phyloP scores from a whole-genome alignment of 2,888 invertebrate genomes.

The Chloroclystis v-ata region DNA sequence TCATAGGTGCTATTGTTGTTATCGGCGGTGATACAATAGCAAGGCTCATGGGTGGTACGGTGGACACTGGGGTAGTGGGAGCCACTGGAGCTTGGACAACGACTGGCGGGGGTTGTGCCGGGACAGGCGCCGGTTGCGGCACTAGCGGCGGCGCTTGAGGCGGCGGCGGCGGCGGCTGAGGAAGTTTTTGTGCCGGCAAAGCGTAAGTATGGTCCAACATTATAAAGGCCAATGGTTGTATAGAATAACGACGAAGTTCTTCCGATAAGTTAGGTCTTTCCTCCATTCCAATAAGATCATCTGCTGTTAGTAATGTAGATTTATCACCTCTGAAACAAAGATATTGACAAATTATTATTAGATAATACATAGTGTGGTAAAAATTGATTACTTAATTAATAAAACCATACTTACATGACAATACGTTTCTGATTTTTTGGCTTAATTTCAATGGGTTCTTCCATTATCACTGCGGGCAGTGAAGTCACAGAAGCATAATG shows the following conservation, averaged over 20 bases:
- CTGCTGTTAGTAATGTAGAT: conserved; percentile 66
- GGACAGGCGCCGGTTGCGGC: conserved; percentile 20
- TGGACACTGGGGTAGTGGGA: conserved; percentile 36
- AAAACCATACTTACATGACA: conserved; percentile 69
- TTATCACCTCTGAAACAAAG: conserved; percentile 68
- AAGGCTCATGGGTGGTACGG: conserved; percentile 39
- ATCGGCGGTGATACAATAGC: conserved; percentile 45
- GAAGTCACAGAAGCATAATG: conserved; percentile 38
- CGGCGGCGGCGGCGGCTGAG: conserved; percentile 40
- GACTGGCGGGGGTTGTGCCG: conserved; percentile 3
- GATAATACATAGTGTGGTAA: too few species aligned
- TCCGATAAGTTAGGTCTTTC: conserved; percentile 70
- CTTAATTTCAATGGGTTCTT: conserved; percentile 52
- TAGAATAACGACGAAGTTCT: conserved; percentile 69
- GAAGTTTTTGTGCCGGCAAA: conserved; percentile 66
- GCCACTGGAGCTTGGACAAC: conserved; percentile 15
- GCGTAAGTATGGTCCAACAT: conserved; percentile 75
- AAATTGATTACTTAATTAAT: too few species aligned
- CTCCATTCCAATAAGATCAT: conserved; percentile 73
- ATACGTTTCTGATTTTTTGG: conserved; percentile 60
- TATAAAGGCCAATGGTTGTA: conserved; percentile 64
- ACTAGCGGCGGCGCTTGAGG: conserved; percentile 23
- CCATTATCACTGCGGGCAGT: conserved; percentile 32
- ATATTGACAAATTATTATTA: too few species aligned
- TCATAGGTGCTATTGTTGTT: conserved; percentile 48